Base-by-base conservation (phyloP, 2,888 invertebrate genomes). In the Villa cingulata region DNA sequence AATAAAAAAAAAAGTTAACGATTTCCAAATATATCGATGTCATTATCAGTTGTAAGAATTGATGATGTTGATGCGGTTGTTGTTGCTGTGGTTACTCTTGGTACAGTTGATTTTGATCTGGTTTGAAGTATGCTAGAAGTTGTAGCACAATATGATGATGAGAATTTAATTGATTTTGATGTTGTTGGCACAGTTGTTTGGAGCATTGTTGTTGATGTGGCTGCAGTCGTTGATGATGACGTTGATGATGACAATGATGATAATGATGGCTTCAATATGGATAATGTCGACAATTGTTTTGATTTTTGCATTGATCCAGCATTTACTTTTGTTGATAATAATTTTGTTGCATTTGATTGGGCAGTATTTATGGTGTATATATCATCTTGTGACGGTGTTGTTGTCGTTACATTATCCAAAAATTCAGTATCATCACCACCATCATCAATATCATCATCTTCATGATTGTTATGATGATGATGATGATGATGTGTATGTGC, bases 161-260 rank as follows among this genome's bases (percentile, higher is more conserved):
- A 27, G 37, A 18, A 20, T 48, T 55, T 46, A 46, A 48, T 45
- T 53, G 57, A 27, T 50, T 51, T 48, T 55, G 48, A 16, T 53
- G 55, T n/a, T 55, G 56, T 37, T 54, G 41, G 34, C 41, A 37
- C n/a, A 18, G 37, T 23, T 34, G 12, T 12, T 9, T 44, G 41
- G 29, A 46, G 45, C 12, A 42, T 36, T 44, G 40, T 17, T 20
- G 37, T 23, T 34, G 32, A 41, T 36, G 41, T 41, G 43, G 23
- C 16, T 46, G 46, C 34, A 32, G 48, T 19, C 14, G 12, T 12
- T 9, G 12, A 32, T 12, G 12, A 12, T 32, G 29, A 32, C 12
- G 29, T 12, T 32, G 29, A 32, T 32, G 29, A 32, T 4, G 7
- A 12, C 3, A 12, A 29, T 29, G 29, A 29, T 12, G 12, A 32